Evolutionary conservation across 2,113 vertebrate species (phyloP).

Genomic region (Stomatorhinus ivindoensis): DNA sequence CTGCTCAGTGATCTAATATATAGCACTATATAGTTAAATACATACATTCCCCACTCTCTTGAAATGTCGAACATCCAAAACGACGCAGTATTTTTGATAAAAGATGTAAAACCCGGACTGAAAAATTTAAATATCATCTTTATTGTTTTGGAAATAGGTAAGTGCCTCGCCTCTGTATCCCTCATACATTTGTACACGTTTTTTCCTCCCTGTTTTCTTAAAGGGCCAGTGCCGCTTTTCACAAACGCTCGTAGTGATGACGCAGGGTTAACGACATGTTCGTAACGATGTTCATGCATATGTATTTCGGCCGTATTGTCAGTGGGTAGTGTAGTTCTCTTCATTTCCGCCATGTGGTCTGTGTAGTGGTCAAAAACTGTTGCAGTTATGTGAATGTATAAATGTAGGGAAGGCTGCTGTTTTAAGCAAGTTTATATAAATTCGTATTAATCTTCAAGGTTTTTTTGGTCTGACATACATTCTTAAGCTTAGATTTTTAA

Average conservation of each 20-base stretch:
- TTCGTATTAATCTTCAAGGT: background rate
- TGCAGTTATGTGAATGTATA: background rate
- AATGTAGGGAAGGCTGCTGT: background rate
- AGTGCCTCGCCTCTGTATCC: conserved; percentile 54
- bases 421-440: background rate
- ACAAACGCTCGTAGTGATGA: conserved; percentile 8
- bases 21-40: background rate
- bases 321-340: conserved; percentile 10
- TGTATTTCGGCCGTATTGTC: background rate
- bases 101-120: conserved; percentile 92
- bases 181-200: conserved; percentile 24
- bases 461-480: background rate
- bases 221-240: conserved; percentile 33
- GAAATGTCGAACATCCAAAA: conserved; percentile 65
- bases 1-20: conserved; percentile 18
- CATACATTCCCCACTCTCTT: conserved; percentile 4
- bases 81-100: conserved; percentile 77
- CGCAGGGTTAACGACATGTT: background rate
- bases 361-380: background rate
- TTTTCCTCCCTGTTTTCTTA: conserved; percentile 32
- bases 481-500: background rate
- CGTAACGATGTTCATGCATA: background rate
- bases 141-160: conserved; percentile 99
- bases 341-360: background rate
- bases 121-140: conserved; percentile 98